These are phyloP conservation scores for Zonitis immaculata DNA, from an alignment of 2,888 invertebrate species.

Conservation along the genomic window DNA sequence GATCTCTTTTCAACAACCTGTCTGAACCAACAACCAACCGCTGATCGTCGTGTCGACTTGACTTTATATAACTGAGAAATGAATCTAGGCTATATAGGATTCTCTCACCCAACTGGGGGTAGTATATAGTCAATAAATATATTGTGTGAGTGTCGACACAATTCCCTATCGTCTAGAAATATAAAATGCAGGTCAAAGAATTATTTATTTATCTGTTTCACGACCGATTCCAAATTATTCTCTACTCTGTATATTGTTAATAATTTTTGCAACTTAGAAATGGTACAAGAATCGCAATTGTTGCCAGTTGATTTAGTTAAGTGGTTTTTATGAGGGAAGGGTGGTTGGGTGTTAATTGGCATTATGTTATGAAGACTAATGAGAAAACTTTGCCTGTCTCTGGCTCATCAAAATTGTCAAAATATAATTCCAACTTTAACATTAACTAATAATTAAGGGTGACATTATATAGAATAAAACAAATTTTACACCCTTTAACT, in stretches of 20 bases:
- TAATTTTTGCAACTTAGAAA: too few relatives aligned
- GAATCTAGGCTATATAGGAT: not conserved
- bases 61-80: not conserved
- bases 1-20: not conserved
- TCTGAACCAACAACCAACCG: too few relatives aligned
- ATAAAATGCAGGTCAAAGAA: too few relatives aligned
- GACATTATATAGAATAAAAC: not conserved
- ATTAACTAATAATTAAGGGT: not conserved
- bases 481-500: too few relatives aligned
- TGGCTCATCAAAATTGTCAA: not conserved
- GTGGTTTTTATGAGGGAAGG: too few relatives aligned
- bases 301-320: conserved; percentile 1
- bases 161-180: not conserved
- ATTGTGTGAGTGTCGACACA: not conserved
- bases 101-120: not conserved
- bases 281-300: too few relatives aligned
- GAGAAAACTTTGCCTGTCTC: conserved; percentile 26
- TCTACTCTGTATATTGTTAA: too few relatives aligned
- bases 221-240: too few relatives aligned
- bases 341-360: conserved; percentile 15
- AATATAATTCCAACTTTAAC: not conserved
- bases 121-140: not conserved
- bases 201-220: too few relatives aligned
- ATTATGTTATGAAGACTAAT: conserved; percentile 31
- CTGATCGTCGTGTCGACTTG: not conserved